A percentile compares a stretch with the other conserved stretches of the same genome.
These are phyloP conservation scores for Glareola pratincola DNA, from an alignment of 2,113 vertebrate species.

Conservation along the genomic window DNA sequence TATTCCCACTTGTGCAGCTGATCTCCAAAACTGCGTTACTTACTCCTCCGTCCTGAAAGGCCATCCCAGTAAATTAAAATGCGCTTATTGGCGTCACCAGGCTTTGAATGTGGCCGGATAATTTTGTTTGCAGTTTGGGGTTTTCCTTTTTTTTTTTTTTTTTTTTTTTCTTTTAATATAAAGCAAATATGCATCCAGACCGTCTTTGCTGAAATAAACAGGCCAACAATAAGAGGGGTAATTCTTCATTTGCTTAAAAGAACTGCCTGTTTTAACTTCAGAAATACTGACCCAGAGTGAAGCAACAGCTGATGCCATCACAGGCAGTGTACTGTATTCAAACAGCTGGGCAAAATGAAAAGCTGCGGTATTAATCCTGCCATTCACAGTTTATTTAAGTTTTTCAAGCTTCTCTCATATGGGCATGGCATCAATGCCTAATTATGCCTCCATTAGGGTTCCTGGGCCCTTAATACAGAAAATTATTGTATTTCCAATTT, in stretches of 20 bases:
- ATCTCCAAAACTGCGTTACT: slow-evolving; percentile 26
- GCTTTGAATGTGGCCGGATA: neutral
- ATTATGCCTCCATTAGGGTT: slow-evolving; percentile 45
- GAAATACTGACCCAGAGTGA: neutral
- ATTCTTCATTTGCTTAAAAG: slow-evolving; percentile 17
- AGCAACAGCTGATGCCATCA: slow-evolving; percentile 48
- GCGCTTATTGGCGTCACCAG: neutral
- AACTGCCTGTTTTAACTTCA: slow-evolving; percentile 28
- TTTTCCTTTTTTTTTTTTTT: neutral
- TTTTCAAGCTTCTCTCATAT: slow-evolving; percentile 54
- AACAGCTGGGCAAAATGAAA: slow-evolving; percentile 54
- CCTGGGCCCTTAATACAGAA: slow-evolving; percentile 38
- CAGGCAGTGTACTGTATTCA: slow-evolving; percentile 56
- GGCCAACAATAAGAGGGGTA: neutral
- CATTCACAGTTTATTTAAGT: slow-evolving; percentile 61
- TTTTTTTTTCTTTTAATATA: neutral
- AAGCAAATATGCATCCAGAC: neutral
- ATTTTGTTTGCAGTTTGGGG: neutral
- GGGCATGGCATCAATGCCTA: slow-evolving; percentile 55
- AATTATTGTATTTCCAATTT: slow-evolving; percentile 57
- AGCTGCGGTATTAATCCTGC: slow-evolving; percentile 41
- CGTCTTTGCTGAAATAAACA: neutral
- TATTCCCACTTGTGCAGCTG: slow-evolving; percentile 32
- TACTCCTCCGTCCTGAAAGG: neutral
- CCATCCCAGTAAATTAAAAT: neutral